Evolutionary conservation across 2,797 vertebrate genomes (phyloP).

Genomic region (Cirrhinus mrigala): DNA sequence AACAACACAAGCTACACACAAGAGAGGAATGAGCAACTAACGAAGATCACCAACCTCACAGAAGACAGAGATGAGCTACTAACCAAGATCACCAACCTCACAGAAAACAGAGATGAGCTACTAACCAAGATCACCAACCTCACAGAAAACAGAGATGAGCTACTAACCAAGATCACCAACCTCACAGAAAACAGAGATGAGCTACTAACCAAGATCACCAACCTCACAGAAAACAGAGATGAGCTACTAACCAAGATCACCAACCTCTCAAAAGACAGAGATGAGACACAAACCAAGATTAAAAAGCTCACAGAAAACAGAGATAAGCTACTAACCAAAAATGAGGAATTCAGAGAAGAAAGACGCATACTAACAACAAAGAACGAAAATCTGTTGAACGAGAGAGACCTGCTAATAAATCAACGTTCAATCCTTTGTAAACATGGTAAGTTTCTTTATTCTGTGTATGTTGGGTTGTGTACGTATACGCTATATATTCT

Average conservation of each 20-base stretch:
- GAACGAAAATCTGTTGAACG: too few relatives aligned
- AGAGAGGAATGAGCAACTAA: background rate
- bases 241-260: too few relatives aligned
- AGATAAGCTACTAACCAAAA: too few relatives aligned
- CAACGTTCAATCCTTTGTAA: background rate
- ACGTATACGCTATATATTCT: background rate
- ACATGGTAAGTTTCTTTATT: background rate
- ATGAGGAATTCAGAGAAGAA: background rate
- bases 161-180: too few relatives aligned
- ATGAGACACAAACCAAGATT: too few relatives aligned
- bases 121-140: background rate
- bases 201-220: too few relatives aligned
- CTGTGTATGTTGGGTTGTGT: background rate
- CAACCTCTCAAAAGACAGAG: too few relatives aligned
- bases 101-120: background rate
- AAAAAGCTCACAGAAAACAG: too few relatives aligned
- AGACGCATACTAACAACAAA: background rate
- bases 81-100: background rate
- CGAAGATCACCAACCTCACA: background rate
- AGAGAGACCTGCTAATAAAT: background rate
- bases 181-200: too few relatives aligned
- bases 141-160: background rate
- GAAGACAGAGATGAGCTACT: conserved; percentile 3
- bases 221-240: too few relatives aligned
- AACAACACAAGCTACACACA: fast-evolving